Conservation (phyloP, 2,113 vertebrate species). For the Dipodomys merriami region DNA sequence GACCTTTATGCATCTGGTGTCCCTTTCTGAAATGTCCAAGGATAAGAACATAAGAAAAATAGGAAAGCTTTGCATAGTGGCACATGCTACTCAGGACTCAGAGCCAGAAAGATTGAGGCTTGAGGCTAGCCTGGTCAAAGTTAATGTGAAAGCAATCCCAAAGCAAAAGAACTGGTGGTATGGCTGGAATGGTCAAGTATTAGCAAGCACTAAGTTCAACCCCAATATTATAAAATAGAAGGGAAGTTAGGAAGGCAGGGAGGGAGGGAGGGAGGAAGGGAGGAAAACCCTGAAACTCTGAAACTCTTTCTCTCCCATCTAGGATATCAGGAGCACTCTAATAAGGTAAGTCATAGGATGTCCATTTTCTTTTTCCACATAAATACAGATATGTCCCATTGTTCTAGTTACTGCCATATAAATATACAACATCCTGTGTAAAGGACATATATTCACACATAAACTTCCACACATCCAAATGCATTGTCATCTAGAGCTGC, state of each 20-base stretch:
- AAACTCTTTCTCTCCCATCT: conserved; percentile 33
- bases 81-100: too few relatives aligned
- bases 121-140: too few relatives aligned
- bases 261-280: too few relatives aligned
- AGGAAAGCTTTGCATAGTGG: background rate
- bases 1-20: background rate
- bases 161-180: too few relatives aligned
- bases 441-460: background rate
- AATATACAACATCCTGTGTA: background rate
- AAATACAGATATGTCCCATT: background rate
- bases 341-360: conserved; percentile 62
- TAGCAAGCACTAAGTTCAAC: too few relatives aligned
- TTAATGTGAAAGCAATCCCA: too few relatives aligned
- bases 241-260: too few relatives aligned
- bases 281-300: background rate
- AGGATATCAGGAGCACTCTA: conserved; percentile 79
- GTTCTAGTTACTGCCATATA: background rate
- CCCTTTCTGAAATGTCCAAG: background rate
- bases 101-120: too few relatives aligned
- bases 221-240: too few relatives aligned
- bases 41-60: background rate
- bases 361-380: background rate
- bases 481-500: background rate
- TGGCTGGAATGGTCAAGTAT: too few relatives aligned
- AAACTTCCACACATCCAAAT: background rate